Base-by-base conservation (phyloP, 2,888 invertebrate genomes). In the Pseudococcus jackbeardsleyi region DNA sequence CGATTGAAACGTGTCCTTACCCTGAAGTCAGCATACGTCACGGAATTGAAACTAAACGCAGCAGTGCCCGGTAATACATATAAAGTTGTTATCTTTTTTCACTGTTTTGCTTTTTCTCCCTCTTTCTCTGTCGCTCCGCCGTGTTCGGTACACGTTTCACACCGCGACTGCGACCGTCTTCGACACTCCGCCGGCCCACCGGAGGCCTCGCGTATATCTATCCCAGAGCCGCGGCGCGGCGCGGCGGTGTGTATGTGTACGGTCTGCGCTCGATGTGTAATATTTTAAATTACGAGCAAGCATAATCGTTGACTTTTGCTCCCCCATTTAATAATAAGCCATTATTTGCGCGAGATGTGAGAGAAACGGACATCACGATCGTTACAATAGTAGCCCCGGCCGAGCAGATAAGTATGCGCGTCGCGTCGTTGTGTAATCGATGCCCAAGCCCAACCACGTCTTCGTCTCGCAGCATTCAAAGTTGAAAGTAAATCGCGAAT, bases 21-120 rank as follows among this genome's bases (percentile, higher is more conserved):
- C 88, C 88, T 59, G 88, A 88, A 88, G 88, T 88, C 88, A 79
- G 88, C 88, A 88, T 88, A 88, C 88, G 88, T 88, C 88, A 88
- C 88, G 88, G 79, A 88, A 88, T 88, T 82, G 79, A 82, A 86
- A 86, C 86, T 86, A 86, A 86, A 72, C 1, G 91, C 72, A 33
- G 91, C 77, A 42, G 85, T 85, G 22, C 82, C 33, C 42, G 42
- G 87, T n/a, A 82, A 88, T 88, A n/a, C n/a, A n/a, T n/a, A 88
- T 88, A 50, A 88, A 88, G 88, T 88, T 87, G 87, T 87, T 88
- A 88, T 88, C 79, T 88, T 54, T 85, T 59, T 79, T 77, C 59
- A 46, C 85, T 48, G 85, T 89, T 87, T 88, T 48, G 88, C 89
- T 85, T 86, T 86, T 88, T 50, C 88, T 85, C 50, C 54, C 48